A percentile compares a stretch with the other conserved stretches of the same genome.
phyloP scores from a whole-genome alignment of 2,113 vertebrate species.

The Pluvialis apricaria region DNA sequence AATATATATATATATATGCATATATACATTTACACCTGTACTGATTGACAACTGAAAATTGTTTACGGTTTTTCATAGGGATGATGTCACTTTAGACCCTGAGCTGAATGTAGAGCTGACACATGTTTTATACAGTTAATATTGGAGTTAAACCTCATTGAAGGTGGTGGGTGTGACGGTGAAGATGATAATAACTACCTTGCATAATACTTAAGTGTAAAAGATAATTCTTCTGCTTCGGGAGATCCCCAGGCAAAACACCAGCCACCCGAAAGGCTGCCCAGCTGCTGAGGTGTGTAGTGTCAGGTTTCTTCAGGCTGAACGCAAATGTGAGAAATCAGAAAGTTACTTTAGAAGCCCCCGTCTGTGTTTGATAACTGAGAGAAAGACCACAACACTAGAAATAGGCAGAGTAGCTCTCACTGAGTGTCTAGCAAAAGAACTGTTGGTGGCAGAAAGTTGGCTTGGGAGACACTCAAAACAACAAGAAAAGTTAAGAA shows the following conservation, averaged over 20 bases:
- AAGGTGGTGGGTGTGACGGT: not conserved
- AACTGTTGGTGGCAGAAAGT: not conserved
- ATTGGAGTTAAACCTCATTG: not conserved
- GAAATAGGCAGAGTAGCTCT: not conserved
- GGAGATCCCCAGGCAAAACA: not conserved
- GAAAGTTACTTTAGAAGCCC: not conserved
- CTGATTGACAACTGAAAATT: not conserved
- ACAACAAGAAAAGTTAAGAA: not conserved
- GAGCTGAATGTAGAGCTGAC: not conserved
- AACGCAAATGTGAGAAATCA: fast-evolving
- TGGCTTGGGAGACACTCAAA: not conserved
- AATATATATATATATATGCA: not conserved
- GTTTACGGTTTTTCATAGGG: not conserved
- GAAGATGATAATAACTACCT: not conserved
- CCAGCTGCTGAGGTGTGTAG: not conserved
- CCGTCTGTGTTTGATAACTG: not conserved
- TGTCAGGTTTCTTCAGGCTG: not conserved
- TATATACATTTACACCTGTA: not conserved
- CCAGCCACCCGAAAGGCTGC: not conserved
- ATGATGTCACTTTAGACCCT: not conserved
- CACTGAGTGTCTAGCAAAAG: not conserved
- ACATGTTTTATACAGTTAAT: not conserved
- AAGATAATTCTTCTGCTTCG: not conserved
- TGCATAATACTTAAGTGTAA: not conserved
- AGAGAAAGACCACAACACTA: not conserved